phyloP scores from a whole-genome alignment of 2,797 vertebrate species.

The Sebastes itinus region DNA sequence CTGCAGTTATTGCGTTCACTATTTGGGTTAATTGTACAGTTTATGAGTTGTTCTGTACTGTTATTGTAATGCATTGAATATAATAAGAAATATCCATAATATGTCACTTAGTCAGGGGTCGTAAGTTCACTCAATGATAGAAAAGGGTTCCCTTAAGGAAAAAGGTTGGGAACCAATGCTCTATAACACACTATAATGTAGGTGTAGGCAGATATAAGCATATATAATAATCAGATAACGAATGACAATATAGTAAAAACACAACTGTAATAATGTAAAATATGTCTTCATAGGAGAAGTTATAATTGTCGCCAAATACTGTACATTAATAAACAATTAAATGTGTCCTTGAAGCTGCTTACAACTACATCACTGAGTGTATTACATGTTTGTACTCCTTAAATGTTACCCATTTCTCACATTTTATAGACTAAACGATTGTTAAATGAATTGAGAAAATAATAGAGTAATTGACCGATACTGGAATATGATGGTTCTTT shows the following conservation, averaged over 20 bases:
- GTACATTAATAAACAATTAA: neutral
- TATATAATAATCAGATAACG: neutral
- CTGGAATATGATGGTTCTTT: neutral
- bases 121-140: accelerated
- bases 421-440: neutral
- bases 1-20: too few species aligned
- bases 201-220: neutral
- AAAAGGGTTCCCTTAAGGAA: accelerated
- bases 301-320: neutral
- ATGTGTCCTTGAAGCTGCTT: neutral
- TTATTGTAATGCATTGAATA: too few species aligned
- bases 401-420: neutral
- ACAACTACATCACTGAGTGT: neutral
- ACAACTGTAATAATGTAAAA: neutral
- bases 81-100: accelerated
- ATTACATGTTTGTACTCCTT: neutral
- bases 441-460: neutral
- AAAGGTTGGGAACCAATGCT: accelerated
- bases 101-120: too few species aligned
- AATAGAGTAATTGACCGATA: neutral
- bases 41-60: too few species aligned
- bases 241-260: neutral
- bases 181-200: too few species aligned
- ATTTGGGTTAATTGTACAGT: too few species aligned
- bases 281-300: neutral